These are phyloP conservation scores for Cataglyphis hispanica DNA, from an alignment of 1,140 invertebrate species.

Conservation along the genomic window DNA sequence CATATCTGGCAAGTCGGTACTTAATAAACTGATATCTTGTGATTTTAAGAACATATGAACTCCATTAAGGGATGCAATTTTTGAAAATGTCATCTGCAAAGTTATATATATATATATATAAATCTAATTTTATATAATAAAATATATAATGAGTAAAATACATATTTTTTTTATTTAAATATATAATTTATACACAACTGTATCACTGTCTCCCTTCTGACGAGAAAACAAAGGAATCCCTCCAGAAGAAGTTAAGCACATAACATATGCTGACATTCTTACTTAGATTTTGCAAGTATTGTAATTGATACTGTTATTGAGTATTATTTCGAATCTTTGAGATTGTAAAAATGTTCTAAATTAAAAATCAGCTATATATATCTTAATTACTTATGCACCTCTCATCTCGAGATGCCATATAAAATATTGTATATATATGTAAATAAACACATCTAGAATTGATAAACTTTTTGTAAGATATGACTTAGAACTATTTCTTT, in stretches of 20 bases:
- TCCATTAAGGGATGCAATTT: slow-evolving; percentile 93
- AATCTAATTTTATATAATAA: slow-evolving; percentile 6
- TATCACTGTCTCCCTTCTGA: slow-evolving; percentile 89
- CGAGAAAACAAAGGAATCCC: slow-evolving; percentile 91
- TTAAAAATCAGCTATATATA: neutral
- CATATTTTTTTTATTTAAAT: neutral
- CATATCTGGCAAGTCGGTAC: slow-evolving; percentile 90
- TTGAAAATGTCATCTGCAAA: slow-evolving; percentile 91
- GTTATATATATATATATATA: slow-evolving; percentile 7
- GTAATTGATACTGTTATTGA: neutral
- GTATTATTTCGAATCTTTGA: neutral
- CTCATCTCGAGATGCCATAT: too few species aligned
- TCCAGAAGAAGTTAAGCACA: slow-evolving; percentile 90
- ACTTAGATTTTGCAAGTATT: neutral
- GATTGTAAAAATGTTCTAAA: neutral
- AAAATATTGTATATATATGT: neutral
- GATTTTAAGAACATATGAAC: slow-evolving; percentile 94
- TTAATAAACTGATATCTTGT: slow-evolving; percentile 89
- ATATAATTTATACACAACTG: slow-evolving; percentile 84
- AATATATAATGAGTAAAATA: neutral
- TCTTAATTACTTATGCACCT: neutral
- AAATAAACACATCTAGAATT: neutral
- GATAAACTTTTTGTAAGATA: too few species aligned
- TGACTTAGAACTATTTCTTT: too few species aligned
- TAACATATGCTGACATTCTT: slow-evolving; percentile 89